Evolutionary conservation across 2,797 vertebrate species (phyloP), one percentile per base, ranked within the genome.

Genomic region (Calcarius lapponicus): DNA sequence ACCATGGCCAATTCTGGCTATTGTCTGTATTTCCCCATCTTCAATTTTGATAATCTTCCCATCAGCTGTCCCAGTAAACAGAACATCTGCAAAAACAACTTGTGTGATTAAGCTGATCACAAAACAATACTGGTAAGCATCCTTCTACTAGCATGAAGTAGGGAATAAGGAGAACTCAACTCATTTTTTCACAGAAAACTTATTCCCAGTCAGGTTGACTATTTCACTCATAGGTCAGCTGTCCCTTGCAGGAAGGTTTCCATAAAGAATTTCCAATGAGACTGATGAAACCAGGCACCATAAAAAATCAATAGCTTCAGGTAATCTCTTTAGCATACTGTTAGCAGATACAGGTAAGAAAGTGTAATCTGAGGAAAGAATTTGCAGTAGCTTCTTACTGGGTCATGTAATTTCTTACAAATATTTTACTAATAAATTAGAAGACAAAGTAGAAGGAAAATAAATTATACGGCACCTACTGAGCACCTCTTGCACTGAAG

Each of bases 61-160:
- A 88, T 99, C 99, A 65, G 98, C 98, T 57, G 99, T 99, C 72
- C 99, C 99, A 50, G 99, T 98, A 85, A 98, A 99, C 4, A 99
- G 75, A 80, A 98, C 98, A 97, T 99, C 99, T 99, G 97, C 70
- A 98, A 93, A 95, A 94, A 96, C 57, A 92, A 42, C 47, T 3
- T 8, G 15, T 57, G 60, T 43, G 9, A 72, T 67, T 71, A 83
- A 26, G 16, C 7, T 62, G 25, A 75, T 58, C 57, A 83, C 22
- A 84, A 36, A 95, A 79, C 21, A 54, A 9, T 5, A 43, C 31
- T 25, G 42, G 72, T 3, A 78, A 76, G 50, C 20, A 74, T 78
- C 40, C 32, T 87, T 80, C 71, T 34, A 53, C 18, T 16, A 66
- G 31, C 13, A 47, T 22, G 42, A 71, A 86, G 32, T 0, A 90